Conservation (phyloP, 2,888 invertebrate species). For the Dryadula phaetusa region DNA sequence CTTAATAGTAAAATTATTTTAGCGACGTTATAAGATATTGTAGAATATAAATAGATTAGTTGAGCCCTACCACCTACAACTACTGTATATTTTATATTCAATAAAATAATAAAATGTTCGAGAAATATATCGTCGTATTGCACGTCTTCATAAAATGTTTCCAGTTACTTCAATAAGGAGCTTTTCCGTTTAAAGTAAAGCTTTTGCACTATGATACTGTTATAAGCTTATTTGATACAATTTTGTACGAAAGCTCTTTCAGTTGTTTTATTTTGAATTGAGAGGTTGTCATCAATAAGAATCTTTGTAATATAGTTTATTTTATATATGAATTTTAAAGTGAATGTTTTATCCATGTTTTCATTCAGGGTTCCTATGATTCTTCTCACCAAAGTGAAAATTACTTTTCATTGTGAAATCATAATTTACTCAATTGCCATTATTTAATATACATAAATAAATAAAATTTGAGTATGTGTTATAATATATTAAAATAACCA, state of each 20-base stretch:
- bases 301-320: background rate
- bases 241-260: background rate
- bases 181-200: slow-evolving; percentile 4
- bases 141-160: background rate
- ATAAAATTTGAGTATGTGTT: too few relatives aligned
- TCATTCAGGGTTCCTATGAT: too few relatives aligned
- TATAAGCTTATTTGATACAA: slow-evolving; percentile 8
- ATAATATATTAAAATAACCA: too few relatives aligned
- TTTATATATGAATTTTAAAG: background rate
- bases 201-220: slow-evolving; percentile 1
- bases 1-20: too few relatives aligned
- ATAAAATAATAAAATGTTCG: background rate
- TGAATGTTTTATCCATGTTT: too few relatives aligned
- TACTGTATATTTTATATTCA: background rate
- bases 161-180: slow-evolving; percentile 2
- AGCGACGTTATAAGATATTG: background rate
- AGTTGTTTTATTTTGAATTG: background rate
- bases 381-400: too few relatives aligned
- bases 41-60: background rate
- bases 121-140: background rate
- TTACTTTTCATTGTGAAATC: too few relatives aligned
- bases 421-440: too few relatives aligned
- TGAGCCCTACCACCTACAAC: background rate
- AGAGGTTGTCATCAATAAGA: background rate
- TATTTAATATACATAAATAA: too few relatives aligned